These are phyloP conservation scores for Pao palembangensis DNA, from an alignment of 2,113 vertebrate species.

Conservation along the genomic window DNA sequence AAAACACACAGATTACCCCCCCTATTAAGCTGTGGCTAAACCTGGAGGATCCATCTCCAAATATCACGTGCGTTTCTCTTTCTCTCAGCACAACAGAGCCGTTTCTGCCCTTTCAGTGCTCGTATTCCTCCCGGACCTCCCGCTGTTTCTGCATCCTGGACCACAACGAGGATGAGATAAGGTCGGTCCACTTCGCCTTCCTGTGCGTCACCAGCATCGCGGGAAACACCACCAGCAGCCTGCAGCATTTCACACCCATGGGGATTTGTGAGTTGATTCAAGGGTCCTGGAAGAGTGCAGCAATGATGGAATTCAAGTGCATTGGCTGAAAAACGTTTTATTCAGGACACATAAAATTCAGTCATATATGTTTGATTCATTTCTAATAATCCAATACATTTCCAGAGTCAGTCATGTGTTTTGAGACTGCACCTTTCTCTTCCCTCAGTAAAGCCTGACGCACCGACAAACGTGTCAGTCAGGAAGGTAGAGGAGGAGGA, in stretches of 20 bases:
- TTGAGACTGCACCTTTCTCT: neutral
- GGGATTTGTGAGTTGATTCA: slow-evolving; percentile 56
- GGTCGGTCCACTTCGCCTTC: slow-evolving; percentile 30
- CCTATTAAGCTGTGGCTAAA: no score
- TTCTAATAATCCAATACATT: no score
- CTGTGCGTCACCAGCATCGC: slow-evolving; percentile 66
- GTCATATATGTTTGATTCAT: no score
- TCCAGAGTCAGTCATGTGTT: no score
- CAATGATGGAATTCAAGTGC: no score
- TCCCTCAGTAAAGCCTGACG: slow-evolving; percentile 72
- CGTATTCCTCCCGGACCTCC: slow-evolving; percentile 43
- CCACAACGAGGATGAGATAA: slow-evolving; percentile 40
- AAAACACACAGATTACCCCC: neutral
- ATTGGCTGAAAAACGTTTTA: no score
- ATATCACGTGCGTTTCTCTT: neutral
- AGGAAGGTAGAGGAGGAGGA: slow-evolving; percentile 21
- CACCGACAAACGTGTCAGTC: slow-evolving; percentile 54
- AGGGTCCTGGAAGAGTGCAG: neutral
- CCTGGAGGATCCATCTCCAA: no score
- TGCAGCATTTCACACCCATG: slow-evolving; percentile 37
- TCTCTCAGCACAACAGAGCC: neutral
- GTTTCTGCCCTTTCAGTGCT: slow-evolving; percentile 37
- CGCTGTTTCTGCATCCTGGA: slow-evolving; percentile 72
- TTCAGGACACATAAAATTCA: no score
- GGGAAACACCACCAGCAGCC: slow-evolving; percentile 55